These are phyloP conservation scores for Drosophila bifasciata DNA, from an alignment of 1,140 invertebrate genomes.

Conservation along the genomic window DNA sequence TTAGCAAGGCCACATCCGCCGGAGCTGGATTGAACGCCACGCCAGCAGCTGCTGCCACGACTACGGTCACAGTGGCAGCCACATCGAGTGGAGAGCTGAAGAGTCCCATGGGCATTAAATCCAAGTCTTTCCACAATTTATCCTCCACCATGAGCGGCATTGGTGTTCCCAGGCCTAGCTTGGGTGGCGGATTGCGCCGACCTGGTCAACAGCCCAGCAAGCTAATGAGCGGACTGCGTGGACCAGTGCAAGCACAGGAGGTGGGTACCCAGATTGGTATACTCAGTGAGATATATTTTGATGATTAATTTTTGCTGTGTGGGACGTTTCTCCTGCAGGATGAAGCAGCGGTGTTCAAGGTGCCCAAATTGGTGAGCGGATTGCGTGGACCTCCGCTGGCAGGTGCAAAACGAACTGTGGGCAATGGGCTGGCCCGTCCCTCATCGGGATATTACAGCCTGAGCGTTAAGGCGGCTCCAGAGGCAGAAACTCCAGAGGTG, in stretches of 20 bases:
- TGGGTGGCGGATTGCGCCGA: constrained; percentile 47
- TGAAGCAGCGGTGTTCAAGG: constrained; percentile 63
- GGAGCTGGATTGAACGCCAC: constrained; percentile 67
- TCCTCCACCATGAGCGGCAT: constrained; percentile 58
- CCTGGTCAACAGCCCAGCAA: constrained; percentile 43
- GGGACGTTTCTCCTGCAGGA: constrained; percentile 28
- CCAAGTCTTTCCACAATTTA: constrained; percentile 82
- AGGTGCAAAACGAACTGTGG: constrained; percentile 43
- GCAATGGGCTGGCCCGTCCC: constrained; percentile 71
- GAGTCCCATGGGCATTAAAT: constrained; percentile 83
- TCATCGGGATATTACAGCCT: constrained; percentile 81
- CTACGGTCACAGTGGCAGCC: constrained; percentile 6
- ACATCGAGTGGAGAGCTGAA: constrained; percentile 56
- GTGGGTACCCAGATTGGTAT: constrained; percentile 9
- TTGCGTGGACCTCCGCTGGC: constrained; percentile 56
- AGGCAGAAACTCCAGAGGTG: constrained; percentile 64
- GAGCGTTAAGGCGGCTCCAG: constrained; percentile 53
- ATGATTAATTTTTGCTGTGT: not conserved
- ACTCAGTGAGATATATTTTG: no score
- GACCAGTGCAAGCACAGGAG: constrained; percentile 36
- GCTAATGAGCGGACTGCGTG: constrained; percentile 19
- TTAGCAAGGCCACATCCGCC: constrained; percentile 75
- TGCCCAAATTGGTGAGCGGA: constrained; percentile 69
- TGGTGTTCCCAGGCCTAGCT: constrained; percentile 38
- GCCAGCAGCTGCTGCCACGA: constrained; percentile 7